phyloP scores from a whole-genome alignment of 2,888 invertebrate genomes.

The Limnephilus marmoratus region DNA sequence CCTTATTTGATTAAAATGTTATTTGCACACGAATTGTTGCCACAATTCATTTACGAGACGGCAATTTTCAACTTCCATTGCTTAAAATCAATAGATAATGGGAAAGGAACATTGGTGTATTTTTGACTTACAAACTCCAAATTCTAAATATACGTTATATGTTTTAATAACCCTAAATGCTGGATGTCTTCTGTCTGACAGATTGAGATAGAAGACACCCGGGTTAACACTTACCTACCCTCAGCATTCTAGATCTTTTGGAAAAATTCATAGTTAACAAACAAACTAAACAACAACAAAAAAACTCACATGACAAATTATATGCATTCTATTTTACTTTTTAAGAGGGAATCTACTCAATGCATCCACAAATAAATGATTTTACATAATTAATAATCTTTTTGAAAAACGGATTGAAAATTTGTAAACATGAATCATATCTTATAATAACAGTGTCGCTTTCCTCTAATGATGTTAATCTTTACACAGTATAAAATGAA shows the following conservation, averaged over 20 bases:
- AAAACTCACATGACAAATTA: background rate
- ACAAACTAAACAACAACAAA: background rate
- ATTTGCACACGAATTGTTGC: background rate
- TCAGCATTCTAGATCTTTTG: background rate
- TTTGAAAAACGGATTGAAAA: background rate
- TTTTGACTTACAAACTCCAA: background rate
- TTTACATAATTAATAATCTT: background rate
- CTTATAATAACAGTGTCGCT: background rate
- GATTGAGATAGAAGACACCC: background rate
- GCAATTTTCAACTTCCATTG: background rate
- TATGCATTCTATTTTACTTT: background rate
- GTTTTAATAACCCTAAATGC: background rate
- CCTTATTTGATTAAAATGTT: background rate
- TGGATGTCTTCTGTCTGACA: background rate
- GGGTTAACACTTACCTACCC: background rate
- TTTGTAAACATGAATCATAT: background rate
- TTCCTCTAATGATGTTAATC: background rate
- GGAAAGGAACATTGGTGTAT: background rate
- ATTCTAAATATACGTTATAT: background rate
- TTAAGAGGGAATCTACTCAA: background rate
- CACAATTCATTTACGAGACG: background rate
- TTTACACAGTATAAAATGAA: too few species aligned
- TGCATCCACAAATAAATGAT: background rate
- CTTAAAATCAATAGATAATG: background rate
- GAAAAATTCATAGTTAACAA: background rate